Evolutionary conservation across 2,888 invertebrate species (phyloP).

Genomic region (Orgyia antiqua): DNA sequence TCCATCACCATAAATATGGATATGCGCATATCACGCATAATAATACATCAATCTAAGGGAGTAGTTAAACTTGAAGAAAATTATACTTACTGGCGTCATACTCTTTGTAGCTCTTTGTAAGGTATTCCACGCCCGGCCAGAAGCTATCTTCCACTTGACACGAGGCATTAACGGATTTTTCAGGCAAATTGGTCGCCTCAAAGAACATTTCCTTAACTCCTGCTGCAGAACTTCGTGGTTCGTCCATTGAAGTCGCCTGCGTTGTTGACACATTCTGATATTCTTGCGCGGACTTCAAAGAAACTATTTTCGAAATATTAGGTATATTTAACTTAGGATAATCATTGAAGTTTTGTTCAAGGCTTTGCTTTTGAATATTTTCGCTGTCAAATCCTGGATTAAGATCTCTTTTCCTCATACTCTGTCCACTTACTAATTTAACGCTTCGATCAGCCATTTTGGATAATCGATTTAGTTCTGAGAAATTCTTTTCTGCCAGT

Average conservation of each 20-base stretch:
- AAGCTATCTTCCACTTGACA: constrained; percentile 40
- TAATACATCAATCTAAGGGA: no score
- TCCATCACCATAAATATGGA: no score
- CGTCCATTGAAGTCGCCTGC: constrained; percentile 66
- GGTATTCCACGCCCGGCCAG: constrained; percentile 72
- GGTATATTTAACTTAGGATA: constrained; percentile 61
- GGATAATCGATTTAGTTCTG: constrained; percentile 63
- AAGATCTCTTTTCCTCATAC: constrained; percentile 51
- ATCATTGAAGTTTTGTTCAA: constrained; percentile 28
- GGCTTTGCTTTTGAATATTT: constrained; percentile 45
- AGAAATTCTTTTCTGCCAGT: constrained; percentile 67
- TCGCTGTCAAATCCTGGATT: constrained; percentile 65
- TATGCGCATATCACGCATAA: no score
- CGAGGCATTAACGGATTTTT: constrained; percentile 32
- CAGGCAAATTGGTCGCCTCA: constrained; percentile 8
- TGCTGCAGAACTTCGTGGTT: constrained; percentile 53
- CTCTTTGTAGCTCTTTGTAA: constrained; percentile 71
- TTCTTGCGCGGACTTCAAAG: constrained; percentile 48
- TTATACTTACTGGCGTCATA: constrained; percentile 70
- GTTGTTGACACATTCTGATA: constrained; percentile 30
- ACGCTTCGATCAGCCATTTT: constrained; percentile 68
- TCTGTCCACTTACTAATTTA: constrained; percentile 58
- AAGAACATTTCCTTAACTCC: constrained; percentile 38
- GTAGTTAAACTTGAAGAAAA: no score
- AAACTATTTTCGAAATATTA: constrained; percentile 58